phyloP scores from a whole-genome alignment of 1,140 invertebrate species.

The Dendroctonus valens region DNA sequence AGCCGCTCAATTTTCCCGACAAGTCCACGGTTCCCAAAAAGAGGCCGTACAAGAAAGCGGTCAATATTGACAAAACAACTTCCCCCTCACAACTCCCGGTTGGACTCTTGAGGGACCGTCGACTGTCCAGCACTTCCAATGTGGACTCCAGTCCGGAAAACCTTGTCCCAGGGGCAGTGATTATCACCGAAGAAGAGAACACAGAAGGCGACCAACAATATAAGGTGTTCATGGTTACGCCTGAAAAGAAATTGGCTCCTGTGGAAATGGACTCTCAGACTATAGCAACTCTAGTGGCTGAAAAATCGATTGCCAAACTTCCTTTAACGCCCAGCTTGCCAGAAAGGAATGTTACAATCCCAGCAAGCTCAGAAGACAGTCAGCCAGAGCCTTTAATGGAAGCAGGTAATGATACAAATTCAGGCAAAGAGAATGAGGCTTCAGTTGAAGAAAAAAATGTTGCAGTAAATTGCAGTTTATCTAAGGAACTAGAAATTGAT shows the following conservation, averaged over 20 bases:
- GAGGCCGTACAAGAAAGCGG: too few relatives aligned
- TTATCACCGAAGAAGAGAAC: constrained; percentile 48
- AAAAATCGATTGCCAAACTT: constrained; percentile 2
- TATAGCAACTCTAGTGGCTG: constrained; percentile 39
- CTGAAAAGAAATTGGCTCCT: constrained; percentile 46
- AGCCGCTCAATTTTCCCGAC: constrained; percentile 56
- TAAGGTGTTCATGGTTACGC: constrained; percentile 53
- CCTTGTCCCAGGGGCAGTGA: constrained; percentile 46
- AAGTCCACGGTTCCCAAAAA: too few relatives aligned
- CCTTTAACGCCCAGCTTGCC: neutral
- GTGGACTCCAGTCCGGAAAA: constrained; percentile 15
- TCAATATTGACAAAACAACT: too few relatives aligned
- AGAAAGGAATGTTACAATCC: constrained; percentile 15
- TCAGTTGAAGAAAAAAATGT: neutral
- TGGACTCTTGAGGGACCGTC: neutral
- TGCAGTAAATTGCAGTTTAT: neutral
- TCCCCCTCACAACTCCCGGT: too few relatives aligned
- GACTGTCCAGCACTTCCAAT: constrained; percentile 16
- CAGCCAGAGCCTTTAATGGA: too few relatives aligned
- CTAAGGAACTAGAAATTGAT: neutral
- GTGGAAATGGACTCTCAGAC: constrained; percentile 50
- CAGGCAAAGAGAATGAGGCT: neutral
- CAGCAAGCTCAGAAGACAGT: neutral
- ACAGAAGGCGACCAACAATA: constrained; percentile 46
- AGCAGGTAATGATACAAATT: neutral